Base-by-base conservation (phyloP, 2,888 invertebrate genomes). In the Allacma fusca region DNA sequence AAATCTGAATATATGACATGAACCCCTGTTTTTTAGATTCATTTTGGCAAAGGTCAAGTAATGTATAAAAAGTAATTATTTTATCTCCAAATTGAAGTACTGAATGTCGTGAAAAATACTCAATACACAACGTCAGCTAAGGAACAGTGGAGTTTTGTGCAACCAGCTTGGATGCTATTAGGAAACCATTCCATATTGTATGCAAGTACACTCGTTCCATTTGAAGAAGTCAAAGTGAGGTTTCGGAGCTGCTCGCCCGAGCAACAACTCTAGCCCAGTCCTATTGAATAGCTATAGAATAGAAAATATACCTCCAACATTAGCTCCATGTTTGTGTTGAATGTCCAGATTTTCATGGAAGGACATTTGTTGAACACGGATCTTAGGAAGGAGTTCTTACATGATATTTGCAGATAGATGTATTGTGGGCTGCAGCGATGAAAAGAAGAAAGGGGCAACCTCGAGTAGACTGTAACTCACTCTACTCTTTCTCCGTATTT, bases 301-400 rank as follows among this genome's bases (percentile, higher is more conserved):
- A n/a, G 50, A 50, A n/a, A 16, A 16, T n/a, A 16, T 13, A 16
- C 9, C 16, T n/a, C 16, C 7, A 16, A 50, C 16, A 2, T 50
- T 50, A 50, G 50, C n/a, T 4, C n/a, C n/a, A n/a, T n/a, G 50
- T 50, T 50, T 50, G 7, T 50, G 50, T 16, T 12, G 50, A 50
- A 50, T 50, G 50, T 50, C 50, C 50, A 16, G 50, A 70, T 70
- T 70, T 43, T 70, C 12, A 68, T 28, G 65, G 65, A 65, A 19
- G 68, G 29, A 50, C 50, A 5, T 9, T 40, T 13, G 13, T 1
- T 19, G 50, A 50, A 50, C 2, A 16, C 7, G 50, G 34, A 9
- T 4, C 4, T 34, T 34, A 5, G 19, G 4, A 16, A 16, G 50
- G 16, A 50, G 34, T 34, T n/a, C n/a, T n/a, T n/a, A n/a, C n/a